phyloP scores from a whole-genome alignment of 2,888 invertebrate species.

The Zonitis immaculata region DNA sequence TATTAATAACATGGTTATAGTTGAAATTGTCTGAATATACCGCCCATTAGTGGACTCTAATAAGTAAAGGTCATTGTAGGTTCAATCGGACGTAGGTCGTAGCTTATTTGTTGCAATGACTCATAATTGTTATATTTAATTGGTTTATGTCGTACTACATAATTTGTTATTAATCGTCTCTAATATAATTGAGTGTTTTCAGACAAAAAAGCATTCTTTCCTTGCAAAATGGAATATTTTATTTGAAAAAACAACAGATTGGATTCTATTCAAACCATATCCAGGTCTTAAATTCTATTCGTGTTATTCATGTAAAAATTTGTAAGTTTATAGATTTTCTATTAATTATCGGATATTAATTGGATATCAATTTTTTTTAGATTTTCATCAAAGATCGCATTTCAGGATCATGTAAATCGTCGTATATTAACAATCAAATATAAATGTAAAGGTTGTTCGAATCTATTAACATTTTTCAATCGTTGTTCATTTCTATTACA shows the following conservation, averaged over 20 bases:
- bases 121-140: no score
- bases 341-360: background rate
- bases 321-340: constrained; percentile 43
- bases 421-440: constrained; percentile 40
- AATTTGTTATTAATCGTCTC: no score
- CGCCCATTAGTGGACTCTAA: no score
- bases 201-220: constrained; percentile 30
- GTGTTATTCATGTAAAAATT: constrained; percentile 56
- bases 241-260: constrained; percentile 35
- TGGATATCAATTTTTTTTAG: constrained; percentile 32
- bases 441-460: constrained; percentile 36
- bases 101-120: background rate
- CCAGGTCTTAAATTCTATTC: constrained; percentile 49
- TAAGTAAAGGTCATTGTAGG: no score
- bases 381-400: constrained; percentile 41
- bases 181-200: no score
- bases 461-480: constrained; percentile 40
- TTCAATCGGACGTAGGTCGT: background rate
- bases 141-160: no score
- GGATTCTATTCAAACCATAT: constrained; percentile 37
- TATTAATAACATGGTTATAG: no score
- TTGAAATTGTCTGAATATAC: no score
- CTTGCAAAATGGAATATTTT: constrained; percentile 38
- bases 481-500: constrained; percentile 44
- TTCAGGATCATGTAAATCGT: constrained; percentile 44